Percentiles rank a stretch among this genome's conserved stretches.
phyloP scores from a whole-genome alignment of 2,797 vertebrate species.

The Cheirogaleus major region DNA sequence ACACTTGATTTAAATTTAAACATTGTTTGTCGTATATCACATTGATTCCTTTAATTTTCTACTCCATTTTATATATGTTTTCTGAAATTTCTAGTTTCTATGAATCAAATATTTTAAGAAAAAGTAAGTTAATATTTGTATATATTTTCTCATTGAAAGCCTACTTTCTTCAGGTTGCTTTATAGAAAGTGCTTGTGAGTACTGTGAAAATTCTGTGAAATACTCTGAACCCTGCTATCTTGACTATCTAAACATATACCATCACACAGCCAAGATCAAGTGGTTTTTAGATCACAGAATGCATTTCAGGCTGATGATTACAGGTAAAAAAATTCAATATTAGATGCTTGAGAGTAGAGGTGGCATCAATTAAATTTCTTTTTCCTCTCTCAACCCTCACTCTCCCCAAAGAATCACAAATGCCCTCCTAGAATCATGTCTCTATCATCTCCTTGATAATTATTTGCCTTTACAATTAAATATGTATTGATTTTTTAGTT shows the following conservation, averaged over 20 bases:
- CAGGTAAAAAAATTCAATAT: neutral
- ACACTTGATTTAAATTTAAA: neutral
- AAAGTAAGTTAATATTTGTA: neutral
- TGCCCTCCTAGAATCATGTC: neutral
- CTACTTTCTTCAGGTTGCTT: neutral
- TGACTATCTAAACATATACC: neutral
- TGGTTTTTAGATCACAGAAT: neutral
- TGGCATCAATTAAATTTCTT: neutral
- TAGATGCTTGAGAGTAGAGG: neutral
- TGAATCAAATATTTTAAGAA: neutral
- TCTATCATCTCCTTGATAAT: neutral
- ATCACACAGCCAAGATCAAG: neutral
- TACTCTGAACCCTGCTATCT: neutral
- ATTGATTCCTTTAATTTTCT: neutral
- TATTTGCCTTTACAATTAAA: neutral
- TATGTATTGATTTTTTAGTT: neutral
- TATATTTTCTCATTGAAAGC: neutral
- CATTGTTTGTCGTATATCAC: neutral
- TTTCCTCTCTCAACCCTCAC: neutral
- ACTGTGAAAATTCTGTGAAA: neutral
- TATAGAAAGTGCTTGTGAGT: neutral
- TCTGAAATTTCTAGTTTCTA: neutral
- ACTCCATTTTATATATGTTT: neutral
- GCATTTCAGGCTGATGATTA: neutral
- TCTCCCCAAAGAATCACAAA: neutral